phyloP scores from a whole-genome alignment of 2,797 vertebrate genomes.

The Champsocephalus gunnari region DNA sequence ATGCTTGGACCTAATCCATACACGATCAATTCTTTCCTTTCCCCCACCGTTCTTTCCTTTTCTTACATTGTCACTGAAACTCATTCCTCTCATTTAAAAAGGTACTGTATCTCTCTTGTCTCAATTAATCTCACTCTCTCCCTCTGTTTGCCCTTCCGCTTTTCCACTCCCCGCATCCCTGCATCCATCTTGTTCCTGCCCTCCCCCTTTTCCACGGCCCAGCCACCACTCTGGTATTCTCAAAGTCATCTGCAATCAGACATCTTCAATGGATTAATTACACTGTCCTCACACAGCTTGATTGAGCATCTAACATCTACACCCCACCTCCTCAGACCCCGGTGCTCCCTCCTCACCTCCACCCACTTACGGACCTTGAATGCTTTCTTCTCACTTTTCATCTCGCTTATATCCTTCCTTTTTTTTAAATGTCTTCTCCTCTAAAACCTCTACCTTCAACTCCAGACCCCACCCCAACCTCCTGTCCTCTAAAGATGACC shows the following conservation, averaged over 20 bases:
- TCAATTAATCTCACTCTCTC: slow-evolving; percentile 77
- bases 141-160: slow-evolving; percentile 76
- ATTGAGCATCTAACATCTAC: slow-evolving; percentile 82
- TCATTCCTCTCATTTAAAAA: slow-evolving; percentile 82
- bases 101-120: slow-evolving; percentile 76
- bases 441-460: slow-evolving; percentile 46
- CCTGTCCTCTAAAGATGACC: slow-evolving; percentile 40
- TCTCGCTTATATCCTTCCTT: slow-evolving; percentile 27
- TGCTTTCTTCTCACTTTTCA: slow-evolving; percentile 64
- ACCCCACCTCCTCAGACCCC: slow-evolving; percentile 67
- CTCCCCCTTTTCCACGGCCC: slow-evolving; percentile 60
- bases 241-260: slow-evolving; percentile 88
- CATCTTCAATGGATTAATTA: slow-evolving; percentile 88
- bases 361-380: slow-evolving; percentile 58
- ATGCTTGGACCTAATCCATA: slow-evolving; percentile 64
- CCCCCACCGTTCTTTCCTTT: slow-evolving; percentile 17
- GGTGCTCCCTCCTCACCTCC: slow-evolving; percentile 60
- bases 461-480: slow-evolving; percentile 37
- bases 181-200: slow-evolving; percentile 80
- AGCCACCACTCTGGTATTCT: slow-evolving; percentile 75
- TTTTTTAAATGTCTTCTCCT: slow-evolving; percentile 14
- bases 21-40: slow-evolving; percentile 63
- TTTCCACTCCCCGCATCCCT: slow-evolving; percentile 66
- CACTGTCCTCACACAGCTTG: slow-evolving; percentile 80
- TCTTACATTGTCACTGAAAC: slow-evolving; percentile 68